Percentiles rank a stretch among this genome's conserved stretches.
These are phyloP conservation scores for Cerceris ruficornis DNA, from an alignment of 2,888 invertebrate species.

Conservation along the genomic window DNA sequence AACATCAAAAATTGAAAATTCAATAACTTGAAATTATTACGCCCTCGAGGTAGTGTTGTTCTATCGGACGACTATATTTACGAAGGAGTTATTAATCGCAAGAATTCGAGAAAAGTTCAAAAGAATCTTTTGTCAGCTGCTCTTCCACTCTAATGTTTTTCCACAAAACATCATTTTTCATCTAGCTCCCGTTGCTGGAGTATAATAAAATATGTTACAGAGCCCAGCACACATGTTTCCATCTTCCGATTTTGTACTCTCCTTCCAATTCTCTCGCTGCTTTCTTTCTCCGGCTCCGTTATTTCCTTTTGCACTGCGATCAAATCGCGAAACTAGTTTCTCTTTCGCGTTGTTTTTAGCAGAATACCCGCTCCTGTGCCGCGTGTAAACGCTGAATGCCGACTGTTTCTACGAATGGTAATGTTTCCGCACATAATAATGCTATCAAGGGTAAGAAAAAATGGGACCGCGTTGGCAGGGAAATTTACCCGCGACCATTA, in stretches of 20 bases:
- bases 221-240: not conserved
- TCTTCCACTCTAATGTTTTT: too few relatives aligned
- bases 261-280: not conserved
- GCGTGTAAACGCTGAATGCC: not conserved
- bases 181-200: not conserved
- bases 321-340: constrained; percentile 10
- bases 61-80: too few relatives aligned
- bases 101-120: too few relatives aligned
- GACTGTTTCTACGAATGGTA: not conserved
- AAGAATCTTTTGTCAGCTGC: too few relatives aligned
- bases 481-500: not conserved
- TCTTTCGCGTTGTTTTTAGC: not conserved
- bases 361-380: not conserved
- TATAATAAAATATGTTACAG: too few relatives aligned
- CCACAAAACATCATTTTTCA: not conserved
- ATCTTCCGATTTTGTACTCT: not conserved
- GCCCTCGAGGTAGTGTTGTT: too few relatives aligned
- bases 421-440: not conserved
- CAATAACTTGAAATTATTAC: too few relatives aligned
- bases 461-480: not conserved
- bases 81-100: too few relatives aligned
- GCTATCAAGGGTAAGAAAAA: not conserved
- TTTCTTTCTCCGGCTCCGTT: not conserved
- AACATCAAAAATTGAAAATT: too few relatives aligned
- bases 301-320: not conserved